Evolutionary conservation across 2,888 invertebrate genomes (phyloP).

Genomic region (Diaperis boleti): DNA sequence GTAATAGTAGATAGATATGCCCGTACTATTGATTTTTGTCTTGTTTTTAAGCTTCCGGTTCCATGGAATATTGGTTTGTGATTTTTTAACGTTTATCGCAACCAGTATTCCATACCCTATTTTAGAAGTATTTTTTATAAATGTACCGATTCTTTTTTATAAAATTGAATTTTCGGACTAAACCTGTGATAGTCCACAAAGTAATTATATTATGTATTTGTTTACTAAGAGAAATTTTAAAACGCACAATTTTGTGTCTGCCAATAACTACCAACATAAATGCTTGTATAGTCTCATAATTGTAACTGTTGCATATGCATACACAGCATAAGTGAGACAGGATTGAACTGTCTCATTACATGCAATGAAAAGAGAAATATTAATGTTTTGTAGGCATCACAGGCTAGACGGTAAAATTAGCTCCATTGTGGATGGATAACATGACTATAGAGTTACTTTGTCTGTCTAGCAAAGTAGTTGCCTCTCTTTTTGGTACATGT

Average conservation of each 20-base stretch:
- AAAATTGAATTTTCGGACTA: conserved; percentile 1
- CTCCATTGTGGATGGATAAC: too few relatives aligned
- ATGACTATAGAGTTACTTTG: too few relatives aligned
- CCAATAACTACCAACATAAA: conserved; percentile 23
- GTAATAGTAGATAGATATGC: conserved; percentile 54
- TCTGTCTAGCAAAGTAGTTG: too few relatives aligned
- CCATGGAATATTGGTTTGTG: conserved; percentile 16
- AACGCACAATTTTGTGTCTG: conserved; percentile 36
- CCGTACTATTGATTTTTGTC: conserved; percentile 33
- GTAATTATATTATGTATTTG: conserved; percentile 25
- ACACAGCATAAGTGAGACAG: too few relatives aligned
- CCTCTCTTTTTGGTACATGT: too few relatives aligned
- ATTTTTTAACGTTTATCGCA: not conserved
- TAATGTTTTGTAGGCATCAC: too few relatives aligned
- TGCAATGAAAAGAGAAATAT: too few relatives aligned
- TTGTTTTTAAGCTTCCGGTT: conserved; percentile 14
- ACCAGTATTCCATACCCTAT: conserved; percentile 1
- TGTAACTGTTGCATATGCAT: conserved; percentile 33
- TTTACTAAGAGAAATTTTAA: conserved; percentile 10
- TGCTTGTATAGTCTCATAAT: conserved; percentile 18
- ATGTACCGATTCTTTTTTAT: conserved; percentile 8
- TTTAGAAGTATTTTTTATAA: conserved; percentile 1
- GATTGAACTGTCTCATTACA: too few relatives aligned
- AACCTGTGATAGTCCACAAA: conserved; percentile 8
- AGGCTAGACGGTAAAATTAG: too few relatives aligned